These are phyloP conservation scores for Cryptocephalus moraei DNA, from an alignment of 2,888 invertebrate species.

Conservation along the genomic window DNA sequence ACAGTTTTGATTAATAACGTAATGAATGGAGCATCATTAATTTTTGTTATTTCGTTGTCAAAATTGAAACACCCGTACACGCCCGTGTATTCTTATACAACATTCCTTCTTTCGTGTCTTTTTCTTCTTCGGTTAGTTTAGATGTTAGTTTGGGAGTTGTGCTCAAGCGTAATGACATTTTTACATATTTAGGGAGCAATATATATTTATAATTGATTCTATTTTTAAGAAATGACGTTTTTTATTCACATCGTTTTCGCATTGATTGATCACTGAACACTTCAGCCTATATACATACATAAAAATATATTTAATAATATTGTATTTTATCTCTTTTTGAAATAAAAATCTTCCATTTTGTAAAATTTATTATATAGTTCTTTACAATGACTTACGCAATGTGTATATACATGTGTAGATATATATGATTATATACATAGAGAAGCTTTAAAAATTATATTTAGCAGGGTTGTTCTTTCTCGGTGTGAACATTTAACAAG, in stretches of 20 bases:
- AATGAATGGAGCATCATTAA: too few relatives aligned
- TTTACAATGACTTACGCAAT: conserved; percentile 9
- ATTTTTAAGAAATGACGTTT: too few relatives aligned
- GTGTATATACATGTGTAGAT: conserved; percentile 22
- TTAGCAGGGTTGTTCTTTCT: conserved; percentile 23
- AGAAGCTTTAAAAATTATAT: conserved; percentile 24
- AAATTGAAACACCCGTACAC: not conserved
- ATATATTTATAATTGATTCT: conserved; percentile 4
- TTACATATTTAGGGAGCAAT: conserved; percentile 24
- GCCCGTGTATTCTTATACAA: too few relatives aligned
- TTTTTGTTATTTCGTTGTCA: not conserved
- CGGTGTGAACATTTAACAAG: conserved; percentile 4
- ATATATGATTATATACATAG: conserved; percentile 10
- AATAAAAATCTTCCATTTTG: conserved; percentile 21
- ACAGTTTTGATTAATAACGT: too few relatives aligned
- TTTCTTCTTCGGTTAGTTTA: not conserved
- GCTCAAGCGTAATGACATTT: conserved; percentile 13
- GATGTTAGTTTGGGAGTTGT: conserved; percentile 7
- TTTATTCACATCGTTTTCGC: too few relatives aligned
- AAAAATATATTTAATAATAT: too few relatives aligned
- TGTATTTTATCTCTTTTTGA: conserved; percentile 11
- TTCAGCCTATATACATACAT: too few relatives aligned
- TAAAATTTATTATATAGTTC: conserved; percentile 13
- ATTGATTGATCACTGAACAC: conserved; percentile 2
- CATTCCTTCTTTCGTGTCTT: not conserved